Base-by-base conservation (phyloP, 2,113 vertebrate genomes). In the Carassius gibelio region DNA sequence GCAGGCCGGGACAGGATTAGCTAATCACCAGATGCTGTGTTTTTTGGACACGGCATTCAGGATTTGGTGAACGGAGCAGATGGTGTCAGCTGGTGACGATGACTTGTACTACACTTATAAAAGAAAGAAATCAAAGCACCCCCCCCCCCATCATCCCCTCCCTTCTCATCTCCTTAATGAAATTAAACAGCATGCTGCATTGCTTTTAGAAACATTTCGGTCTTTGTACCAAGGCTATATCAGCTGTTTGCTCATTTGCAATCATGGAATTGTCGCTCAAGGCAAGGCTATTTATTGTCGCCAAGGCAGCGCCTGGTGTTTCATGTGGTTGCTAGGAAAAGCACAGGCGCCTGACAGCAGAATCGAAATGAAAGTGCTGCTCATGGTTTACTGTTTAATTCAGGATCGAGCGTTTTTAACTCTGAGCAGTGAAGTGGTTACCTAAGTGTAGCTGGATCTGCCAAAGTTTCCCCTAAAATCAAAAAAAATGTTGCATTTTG, bases 261-360 rank as follows among this genome's bases (percentile, higher is more conserved):
- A 69, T 75, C 23, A 38, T 10, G 34, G 84, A 82, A 81, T 80
- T 5, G 15, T 77, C 5, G 5, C 30, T 45, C 30, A 30, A 30
- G 30, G 30, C 30, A 30, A 30, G 30, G 30, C 30, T 30, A 30
- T 30, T 30, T 30, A 30, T 30, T 30, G 94, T 94, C 90, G 72
- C 90, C 90, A 87, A 45, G 91, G 92, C 83, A 90, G 93, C 90
- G 80, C 84, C 84, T 87, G 85, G 86, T 89, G 86, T 91, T 90
- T 91, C 89, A 87, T 88, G 90, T 84, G n/a, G 94, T 94, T 95
- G 91, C 93, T 93, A 91, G 91, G 94, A 90, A 91, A 91, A 89
- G 59, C 19, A 34, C 55, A 64, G 88, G 90, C 87, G 55, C 87
- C 89, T 91, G 89, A 91, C 90, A 89, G 84, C 84, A 69, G 42